Base-by-base conservation (phyloP, 1,140 invertebrate species). In the Ips nitidus region DNA sequence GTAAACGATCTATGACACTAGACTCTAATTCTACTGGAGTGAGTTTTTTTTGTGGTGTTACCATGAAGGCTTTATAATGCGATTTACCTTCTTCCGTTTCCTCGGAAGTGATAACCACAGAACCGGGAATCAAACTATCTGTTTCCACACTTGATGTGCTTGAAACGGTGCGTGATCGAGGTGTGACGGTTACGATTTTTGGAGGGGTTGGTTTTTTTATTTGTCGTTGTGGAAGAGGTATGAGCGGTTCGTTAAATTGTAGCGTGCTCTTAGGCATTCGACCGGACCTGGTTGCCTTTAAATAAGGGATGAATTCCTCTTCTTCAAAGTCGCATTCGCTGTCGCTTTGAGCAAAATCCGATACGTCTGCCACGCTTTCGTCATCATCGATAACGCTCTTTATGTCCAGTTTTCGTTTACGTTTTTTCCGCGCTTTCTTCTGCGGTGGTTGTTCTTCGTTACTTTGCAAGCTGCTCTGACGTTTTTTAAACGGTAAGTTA, bases 121-220 rank as follows among this genome's bases (percentile, higher is more conserved):
- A 79, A 41, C 82, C 82, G 7, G 78, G 75, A 5, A 66, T 37
- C 41, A 66, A 47, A 39, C 8, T 66, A 40, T 66, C 64, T 8
- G 64, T 58, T 38, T 66, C 64, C 4, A 58, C 8, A 66, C 52
- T 66, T 8, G 64, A 66, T 1, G 55, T 47, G 52, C 64, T 66
- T 2, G 45, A 3, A 50, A 81, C 41, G 85, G 81, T 5, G 91
- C 90, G 79, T 94, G 87, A 76, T 86, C 91, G 77, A 87, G 88
- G 36, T 87, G 84, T 45, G 77, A 76, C 79, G 22, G 22, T 22
- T 22, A 22, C 22, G 22, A 22, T 22, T 22, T 22, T 22, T 22
- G 22, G 22, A 22, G 22, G 22, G 22, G 22, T 22, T 22, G 22
- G 22, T 22, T 22, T 22, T 22, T 22, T 22, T 22, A 22, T 22